Percentiles rank a stretch among this genome's conserved stretches.
These are phyloP conservation scores for Drosophila willistoni DNA, from an alignment of 1,140 invertebrate genomes.

Conservation along the genomic window DNA sequence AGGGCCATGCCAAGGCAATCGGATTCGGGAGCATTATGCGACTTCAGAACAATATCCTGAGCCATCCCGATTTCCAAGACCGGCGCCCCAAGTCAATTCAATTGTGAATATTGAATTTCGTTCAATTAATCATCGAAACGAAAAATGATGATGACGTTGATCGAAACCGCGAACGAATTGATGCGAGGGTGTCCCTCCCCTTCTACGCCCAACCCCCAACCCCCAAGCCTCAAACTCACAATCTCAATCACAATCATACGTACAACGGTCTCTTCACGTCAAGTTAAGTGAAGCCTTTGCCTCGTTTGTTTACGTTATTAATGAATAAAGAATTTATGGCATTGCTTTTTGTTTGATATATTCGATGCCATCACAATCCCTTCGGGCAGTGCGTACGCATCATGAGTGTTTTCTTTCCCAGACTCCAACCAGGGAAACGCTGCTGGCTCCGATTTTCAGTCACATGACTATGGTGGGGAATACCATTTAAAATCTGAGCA, in stretches of 20 bases:
- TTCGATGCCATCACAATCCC: constrained; percentile 24
- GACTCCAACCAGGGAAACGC: not conserved
- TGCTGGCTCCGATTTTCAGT: not conserved
- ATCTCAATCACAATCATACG: constrained; percentile 4
- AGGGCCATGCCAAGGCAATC: constrained; percentile 32
- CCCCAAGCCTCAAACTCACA: not conserved
- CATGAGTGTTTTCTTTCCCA: not conserved
- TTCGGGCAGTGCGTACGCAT: not conserved
- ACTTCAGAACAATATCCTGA: constrained; percentile 33
- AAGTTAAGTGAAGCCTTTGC: constrained; percentile 33
- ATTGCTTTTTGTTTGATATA: constrained; percentile 49
- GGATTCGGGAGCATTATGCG: constrained; percentile 50
- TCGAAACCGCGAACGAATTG: constrained; percentile 52
- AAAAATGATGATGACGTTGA: constrained; percentile 53
- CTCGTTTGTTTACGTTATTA: constrained; percentile 54
- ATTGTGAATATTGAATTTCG: constrained; percentile 69
- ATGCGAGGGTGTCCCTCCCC: constrained; percentile 1
- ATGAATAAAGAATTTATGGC: constrained; percentile 56
- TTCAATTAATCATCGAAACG: constrained; percentile 64
- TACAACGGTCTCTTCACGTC: constrained; percentile 16
- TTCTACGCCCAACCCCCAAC: not conserved
- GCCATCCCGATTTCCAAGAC: too few species aligned
- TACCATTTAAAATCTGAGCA: constrained; percentile 11
- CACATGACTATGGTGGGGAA: not conserved
- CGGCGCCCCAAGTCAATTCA: constrained; percentile 44